Evolutionary conservation across 2,888 invertebrate species (phyloP).

Genomic region (Odontocolon sp.): DNA sequence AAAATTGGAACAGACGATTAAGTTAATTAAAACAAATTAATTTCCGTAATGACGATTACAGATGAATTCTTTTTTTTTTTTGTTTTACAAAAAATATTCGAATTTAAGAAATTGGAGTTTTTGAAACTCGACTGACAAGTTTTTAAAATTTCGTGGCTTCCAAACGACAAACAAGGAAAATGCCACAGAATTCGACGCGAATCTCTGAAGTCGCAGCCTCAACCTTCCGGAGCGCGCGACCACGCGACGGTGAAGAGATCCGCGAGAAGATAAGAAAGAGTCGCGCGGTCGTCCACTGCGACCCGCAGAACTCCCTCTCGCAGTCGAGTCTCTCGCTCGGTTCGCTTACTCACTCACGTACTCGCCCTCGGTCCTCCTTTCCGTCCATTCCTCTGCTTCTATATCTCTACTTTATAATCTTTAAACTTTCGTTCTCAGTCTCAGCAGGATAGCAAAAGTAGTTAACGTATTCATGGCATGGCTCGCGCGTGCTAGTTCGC

Average conservation of each 20-base stretch:
- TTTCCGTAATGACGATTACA: no score
- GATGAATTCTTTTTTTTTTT: no score
- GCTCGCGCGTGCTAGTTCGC: slow-evolving; percentile 49
- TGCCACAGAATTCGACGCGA: slow-evolving; percentile 45
- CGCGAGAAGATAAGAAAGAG: slow-evolving; percentile 51
- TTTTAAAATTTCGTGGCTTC: slow-evolving; percentile 51
- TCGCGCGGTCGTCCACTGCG: slow-evolving; percentile 53
- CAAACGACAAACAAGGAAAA: slow-evolving; percentile 50
- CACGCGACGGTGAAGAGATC: slow-evolving; percentile 50
- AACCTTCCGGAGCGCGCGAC: slow-evolving; percentile 50
- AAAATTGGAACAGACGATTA: no score
- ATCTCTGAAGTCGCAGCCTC: slow-evolving; percentile 17
- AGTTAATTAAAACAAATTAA: no score
- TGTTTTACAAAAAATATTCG: no score
- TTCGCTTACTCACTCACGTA: slow-evolving; percentile 37
- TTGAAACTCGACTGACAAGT: no score
- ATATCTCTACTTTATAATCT: slow-evolving; percentile 55
- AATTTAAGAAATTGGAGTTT: no score
- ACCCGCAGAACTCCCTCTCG: slow-evolving; percentile 51
- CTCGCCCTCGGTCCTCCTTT: slow-evolving; percentile 33
- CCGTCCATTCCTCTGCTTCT: slow-evolving; percentile 11
- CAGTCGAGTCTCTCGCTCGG: slow-evolving; percentile 26
- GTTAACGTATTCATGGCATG: slow-evolving; percentile 46
- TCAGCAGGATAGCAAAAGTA: slow-evolving; percentile 36
- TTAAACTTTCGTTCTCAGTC: slow-evolving; percentile 56